These are phyloP conservation scores for Promerops cafer DNA, from an alignment of 2,113 vertebrate genomes.

Conservation along the genomic window DNA sequence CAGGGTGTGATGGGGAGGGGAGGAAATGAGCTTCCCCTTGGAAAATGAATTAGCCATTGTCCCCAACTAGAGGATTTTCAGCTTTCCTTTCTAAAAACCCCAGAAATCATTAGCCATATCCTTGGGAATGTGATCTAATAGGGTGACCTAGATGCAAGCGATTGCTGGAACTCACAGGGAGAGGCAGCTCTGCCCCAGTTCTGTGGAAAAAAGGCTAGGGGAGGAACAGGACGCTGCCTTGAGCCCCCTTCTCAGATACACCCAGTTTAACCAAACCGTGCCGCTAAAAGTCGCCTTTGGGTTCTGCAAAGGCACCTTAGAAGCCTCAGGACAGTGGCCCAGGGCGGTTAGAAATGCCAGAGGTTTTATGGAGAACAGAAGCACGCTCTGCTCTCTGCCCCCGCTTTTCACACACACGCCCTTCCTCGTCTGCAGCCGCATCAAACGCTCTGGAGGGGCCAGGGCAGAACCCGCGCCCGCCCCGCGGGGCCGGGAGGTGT, in stretches of 20 bases:
- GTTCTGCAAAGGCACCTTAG: neutral
- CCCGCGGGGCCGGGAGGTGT: neutral
- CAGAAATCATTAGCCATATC: constrained; percentile 4
- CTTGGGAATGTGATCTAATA: neutral
- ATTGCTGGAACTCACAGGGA: neutral
- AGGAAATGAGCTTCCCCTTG: neutral
- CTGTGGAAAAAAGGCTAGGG: neutral
- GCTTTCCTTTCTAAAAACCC: neutral
- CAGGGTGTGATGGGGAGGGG: neutral
- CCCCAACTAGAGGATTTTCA: neutral
- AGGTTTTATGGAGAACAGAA: neutral
- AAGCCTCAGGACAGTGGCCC: neutral
- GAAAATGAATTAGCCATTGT: constrained; percentile 5
- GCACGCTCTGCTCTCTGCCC: neutral
- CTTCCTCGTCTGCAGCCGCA: neutral
- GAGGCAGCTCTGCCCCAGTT: neutral
- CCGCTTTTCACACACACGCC: neutral
- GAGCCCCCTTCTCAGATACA: neutral
- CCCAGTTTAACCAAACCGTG: neutral
- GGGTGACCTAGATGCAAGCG: constrained; percentile 33
- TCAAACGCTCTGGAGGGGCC: neutral
- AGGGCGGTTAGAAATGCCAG: neutral
- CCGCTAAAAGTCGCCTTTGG: fast-evolving
- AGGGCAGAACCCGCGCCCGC: neutral
- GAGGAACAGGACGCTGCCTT: fast-evolving